Evolutionary conservation across 2,113 vertebrate genomes (phyloP).

Genomic region (Sterrhoptilus dennistouni): DNA sequence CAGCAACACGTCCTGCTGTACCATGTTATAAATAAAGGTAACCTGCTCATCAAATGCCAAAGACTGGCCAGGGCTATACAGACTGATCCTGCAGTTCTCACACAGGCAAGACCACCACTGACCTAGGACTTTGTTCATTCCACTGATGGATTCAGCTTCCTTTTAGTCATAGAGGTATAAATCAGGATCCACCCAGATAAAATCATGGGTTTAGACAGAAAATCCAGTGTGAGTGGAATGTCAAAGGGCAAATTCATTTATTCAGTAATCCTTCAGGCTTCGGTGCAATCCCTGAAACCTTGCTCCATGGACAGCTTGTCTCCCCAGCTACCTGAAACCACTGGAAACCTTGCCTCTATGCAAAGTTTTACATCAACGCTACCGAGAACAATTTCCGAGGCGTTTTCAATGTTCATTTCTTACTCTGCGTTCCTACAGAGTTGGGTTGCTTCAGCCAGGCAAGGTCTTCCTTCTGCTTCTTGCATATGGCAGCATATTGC

Average conservation of each 20-base stretch:
- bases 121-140: background rate
- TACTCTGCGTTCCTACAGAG: background rate
- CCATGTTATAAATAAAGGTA: slow-evolving; percentile 70
- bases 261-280: background rate
- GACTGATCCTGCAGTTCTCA: background rate
- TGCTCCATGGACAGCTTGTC: background rate
- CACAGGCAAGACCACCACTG: background rate
- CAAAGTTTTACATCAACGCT: background rate
- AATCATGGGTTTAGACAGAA: background rate
- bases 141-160: background rate
- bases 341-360: background rate
- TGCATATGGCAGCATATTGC: background rate
- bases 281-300: background rate
- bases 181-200: background rate
- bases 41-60: slow-evolving; percentile 60
- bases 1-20: background rate
- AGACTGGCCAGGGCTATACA: background rate
- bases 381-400: background rate
- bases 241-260: background rate
- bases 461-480: background rate
- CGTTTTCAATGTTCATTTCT: background rate
- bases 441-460: background rate
- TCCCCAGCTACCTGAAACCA: background rate
- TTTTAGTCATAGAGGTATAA: background rate
- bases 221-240: background rate